These are phyloP conservation scores for Hydropsyche tenuis DNA, from an alignment of 1,140 invertebrate genomes.

Conservation along the genomic window DNA sequence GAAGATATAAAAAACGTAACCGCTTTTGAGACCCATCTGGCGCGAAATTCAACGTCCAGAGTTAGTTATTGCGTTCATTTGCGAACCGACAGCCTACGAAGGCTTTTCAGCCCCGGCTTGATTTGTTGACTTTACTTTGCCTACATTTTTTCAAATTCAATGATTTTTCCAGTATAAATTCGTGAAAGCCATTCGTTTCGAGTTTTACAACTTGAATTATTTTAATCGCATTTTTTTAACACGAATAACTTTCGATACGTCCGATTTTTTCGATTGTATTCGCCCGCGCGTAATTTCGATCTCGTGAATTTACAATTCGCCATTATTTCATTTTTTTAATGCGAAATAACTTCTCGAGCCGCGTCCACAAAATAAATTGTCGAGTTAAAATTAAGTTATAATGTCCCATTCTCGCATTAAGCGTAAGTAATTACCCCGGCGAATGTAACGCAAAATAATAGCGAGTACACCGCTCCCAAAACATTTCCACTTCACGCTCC, in stretches of 20 bases:
- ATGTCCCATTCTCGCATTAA: constrained; percentile 41
- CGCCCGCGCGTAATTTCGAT: no score
- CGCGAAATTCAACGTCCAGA: constrained; percentile 36
- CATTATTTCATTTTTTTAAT: background rate
- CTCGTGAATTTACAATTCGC: no score
- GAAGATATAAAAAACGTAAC: constrained; percentile 45
- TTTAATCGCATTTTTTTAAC: no score
- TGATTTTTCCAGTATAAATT: no score
- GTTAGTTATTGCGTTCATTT: constrained; percentile 50
- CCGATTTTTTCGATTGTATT: no score
- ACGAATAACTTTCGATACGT: no score
- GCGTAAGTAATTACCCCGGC: constrained; percentile 40
- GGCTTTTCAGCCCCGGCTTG: constrained; percentile 31
- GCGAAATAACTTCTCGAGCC: background rate
- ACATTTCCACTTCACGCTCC: background rate
- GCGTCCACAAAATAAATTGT: constrained; percentile 34
- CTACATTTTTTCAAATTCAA: background rate
- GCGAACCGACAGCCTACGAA: constrained; percentile 46
- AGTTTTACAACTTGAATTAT: no score
- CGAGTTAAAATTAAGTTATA: constrained; percentile 47
- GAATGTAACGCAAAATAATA: constrained; percentile 41
- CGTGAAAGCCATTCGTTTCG: no score
- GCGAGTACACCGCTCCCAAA: constrained; percentile 22
- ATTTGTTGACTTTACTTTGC: constrained; percentile 24
- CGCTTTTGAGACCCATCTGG: constrained; percentile 48